phyloP scores from a whole-genome alignment of 1,140 invertebrate species.

The Vanessa atalanta region DNA sequence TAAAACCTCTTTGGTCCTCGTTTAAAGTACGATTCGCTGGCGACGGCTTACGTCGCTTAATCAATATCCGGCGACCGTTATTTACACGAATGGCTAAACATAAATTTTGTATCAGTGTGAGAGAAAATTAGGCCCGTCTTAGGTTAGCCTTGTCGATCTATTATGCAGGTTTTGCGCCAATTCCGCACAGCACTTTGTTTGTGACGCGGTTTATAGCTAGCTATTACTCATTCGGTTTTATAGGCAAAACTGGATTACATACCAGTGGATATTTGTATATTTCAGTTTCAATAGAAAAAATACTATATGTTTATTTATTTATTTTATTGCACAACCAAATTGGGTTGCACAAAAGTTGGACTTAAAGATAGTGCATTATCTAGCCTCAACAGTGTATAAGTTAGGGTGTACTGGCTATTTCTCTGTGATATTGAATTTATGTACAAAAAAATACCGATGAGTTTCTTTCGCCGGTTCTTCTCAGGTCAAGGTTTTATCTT shows the following conservation, averaged over 20 bases:
- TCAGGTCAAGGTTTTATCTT: no score
- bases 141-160: slow-evolving; percentile 52
- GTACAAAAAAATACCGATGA: no score
- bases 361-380: no score
- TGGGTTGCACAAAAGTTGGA: no score
- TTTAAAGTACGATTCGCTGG: background rate
- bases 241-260: slow-evolving; percentile 34
- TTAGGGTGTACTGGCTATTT: no score
- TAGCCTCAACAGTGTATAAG: no score
- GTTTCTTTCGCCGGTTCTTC: no score
- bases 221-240: slow-evolving; percentile 37
- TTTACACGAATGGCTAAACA: slow-evolving; percentile 49
- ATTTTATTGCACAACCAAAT: background rate
- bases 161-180: slow-evolving; percentile 60
- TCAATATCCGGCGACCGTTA: slow-evolving; percentile 42
- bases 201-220: slow-evolving; percentile 49
- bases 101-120: slow-evolving; percentile 60
- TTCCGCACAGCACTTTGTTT: slow-evolving; percentile 48
- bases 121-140: slow-evolving; percentile 58
- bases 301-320: no score
- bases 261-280: slow-evolving; percentile 3
- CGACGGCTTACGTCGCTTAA: background rate
- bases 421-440: no score
- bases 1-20: no score
- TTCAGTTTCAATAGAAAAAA: background rate